phyloP scores from a whole-genome alignment of 2,797 vertebrate species.

The Bucorvus abyssinicus region DNA sequence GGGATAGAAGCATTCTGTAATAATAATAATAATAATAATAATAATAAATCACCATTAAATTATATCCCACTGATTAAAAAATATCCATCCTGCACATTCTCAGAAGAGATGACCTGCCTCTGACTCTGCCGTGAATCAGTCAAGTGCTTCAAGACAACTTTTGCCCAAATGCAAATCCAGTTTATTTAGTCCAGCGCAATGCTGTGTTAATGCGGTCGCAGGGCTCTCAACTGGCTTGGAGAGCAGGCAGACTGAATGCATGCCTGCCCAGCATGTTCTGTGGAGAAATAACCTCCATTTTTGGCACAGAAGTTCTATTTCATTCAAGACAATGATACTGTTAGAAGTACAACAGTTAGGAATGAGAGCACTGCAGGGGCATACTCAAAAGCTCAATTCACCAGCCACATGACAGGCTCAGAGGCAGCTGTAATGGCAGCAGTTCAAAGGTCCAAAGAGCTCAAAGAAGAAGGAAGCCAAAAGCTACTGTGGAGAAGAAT shows the following conservation, averaged over 20 bases:
- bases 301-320: slow-evolving; percentile 58
- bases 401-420: slow-evolving; percentile 49
- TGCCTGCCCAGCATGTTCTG: slow-evolving; percentile 36
- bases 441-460: slow-evolving; percentile 66
- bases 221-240: background rate
- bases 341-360: slow-evolving; percentile 46
- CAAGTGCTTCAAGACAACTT: slow-evolving; percentile 37
- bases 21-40: background rate
- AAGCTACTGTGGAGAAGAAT: slow-evolving; percentile 58
- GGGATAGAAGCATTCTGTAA: background rate
- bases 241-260: slow-evolving; percentile 8
- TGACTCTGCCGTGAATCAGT: background rate
- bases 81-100: background rate
- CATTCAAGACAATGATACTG: slow-evolving; percentile 63
- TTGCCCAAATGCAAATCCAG: slow-evolving; percentile 6
- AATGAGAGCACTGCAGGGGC: slow-evolving; percentile 50
- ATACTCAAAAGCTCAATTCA: slow-evolving; percentile 69
- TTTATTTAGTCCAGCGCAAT: slow-evolving; percentile 28
- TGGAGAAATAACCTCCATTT: slow-evolving; percentile 45
- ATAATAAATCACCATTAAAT: background rate
- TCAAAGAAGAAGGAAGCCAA: slow-evolving; percentile 60
- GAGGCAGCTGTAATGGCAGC: slow-evolving; percentile 66
- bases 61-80: background rate
- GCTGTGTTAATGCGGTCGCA: background rate
- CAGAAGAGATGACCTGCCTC: background rate